Conservation (phyloP, 2,797 vertebrate genomes). For the Notolabrus celidotus region DNA sequence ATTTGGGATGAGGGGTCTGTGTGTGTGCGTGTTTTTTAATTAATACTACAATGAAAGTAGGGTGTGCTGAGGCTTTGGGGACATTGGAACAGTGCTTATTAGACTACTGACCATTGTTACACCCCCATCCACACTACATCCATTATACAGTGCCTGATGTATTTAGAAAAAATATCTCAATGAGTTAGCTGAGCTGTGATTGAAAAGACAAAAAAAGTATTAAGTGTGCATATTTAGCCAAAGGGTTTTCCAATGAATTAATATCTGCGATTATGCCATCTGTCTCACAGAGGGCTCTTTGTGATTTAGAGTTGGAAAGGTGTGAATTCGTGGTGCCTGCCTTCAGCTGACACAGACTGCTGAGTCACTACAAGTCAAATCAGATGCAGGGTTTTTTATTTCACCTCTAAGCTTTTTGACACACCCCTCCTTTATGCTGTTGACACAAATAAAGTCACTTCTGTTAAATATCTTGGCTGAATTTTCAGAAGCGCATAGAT, state of each 20-base stretch:
- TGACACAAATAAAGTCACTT: not conserved
- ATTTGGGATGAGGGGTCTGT: slow-evolving; percentile 67
- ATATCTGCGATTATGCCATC: slow-evolving; percentile 80
- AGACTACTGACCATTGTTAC: slow-evolving; percentile 72
- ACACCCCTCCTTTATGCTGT: not conserved
- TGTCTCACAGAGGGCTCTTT: slow-evolving; percentile 76
- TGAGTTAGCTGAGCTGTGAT: slow-evolving; percentile 84
- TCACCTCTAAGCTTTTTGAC: not conserved
- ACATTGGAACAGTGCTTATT: slow-evolving; percentile 66
- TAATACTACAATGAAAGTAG: slow-evolving; percentile 80
- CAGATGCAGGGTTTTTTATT: not conserved
- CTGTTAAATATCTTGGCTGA: not conserved
- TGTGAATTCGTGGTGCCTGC: slow-evolving; percentile 78
- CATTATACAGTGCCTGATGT: slow-evolving; percentile 87
- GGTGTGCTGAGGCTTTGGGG: slow-evolving; percentile 80
- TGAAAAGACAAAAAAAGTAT: slow-evolving; percentile 81
- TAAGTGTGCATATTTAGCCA: slow-evolving; percentile 88
- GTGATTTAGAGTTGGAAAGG: slow-evolving; percentile 73
- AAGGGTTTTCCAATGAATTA: slow-evolving; percentile 83
- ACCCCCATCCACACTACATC: slow-evolving; percentile 80
- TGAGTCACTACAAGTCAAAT: not conserved
- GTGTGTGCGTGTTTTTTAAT: slow-evolving; percentile 57
- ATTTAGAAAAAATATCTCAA: slow-evolving; percentile 79
- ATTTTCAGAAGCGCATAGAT: not conserved
- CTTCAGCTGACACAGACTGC: slow-evolving; percentile 69